A percentile compares a stretch with the other conserved stretches of the same genome.
Conservation (phyloP, 2,888 invertebrate species). For the Erynnis tages region DNA sequence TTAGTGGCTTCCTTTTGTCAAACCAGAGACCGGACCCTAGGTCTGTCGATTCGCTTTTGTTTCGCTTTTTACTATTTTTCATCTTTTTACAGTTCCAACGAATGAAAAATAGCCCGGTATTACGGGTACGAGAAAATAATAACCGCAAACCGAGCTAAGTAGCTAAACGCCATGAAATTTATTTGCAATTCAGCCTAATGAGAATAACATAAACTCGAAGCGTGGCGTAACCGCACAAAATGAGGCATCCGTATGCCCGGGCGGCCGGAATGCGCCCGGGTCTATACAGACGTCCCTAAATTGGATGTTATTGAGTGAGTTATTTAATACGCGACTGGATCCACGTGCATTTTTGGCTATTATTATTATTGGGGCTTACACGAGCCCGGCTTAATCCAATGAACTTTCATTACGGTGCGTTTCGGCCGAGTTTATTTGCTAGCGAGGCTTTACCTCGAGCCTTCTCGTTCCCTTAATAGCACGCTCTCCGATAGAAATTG, state of each 20-base stretch:
- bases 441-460: constrained; percentile 60
- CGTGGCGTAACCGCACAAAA: constrained; percentile 41
- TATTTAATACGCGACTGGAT: constrained; percentile 65
- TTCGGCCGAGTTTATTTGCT: constrained; percentile 75
- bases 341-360: constrained; percentile 80
- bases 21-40: constrained; percentile 15
- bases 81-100: background rate
- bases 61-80: constrained; percentile 17
- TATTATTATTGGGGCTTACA: constrained; percentile 71
- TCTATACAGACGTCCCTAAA: constrained; percentile 52
- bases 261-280: constrained; percentile 43
- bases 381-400: constrained; percentile 74
- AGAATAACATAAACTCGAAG: constrained; percentile 66
- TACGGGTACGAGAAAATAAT: constrained; percentile 8
- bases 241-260: constrained; percentile 48
- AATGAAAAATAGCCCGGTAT: constrained; percentile 9
- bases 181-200: constrained; percentile 57
- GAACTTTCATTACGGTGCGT: constrained; percentile 75
- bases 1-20: constrained; percentile 20
- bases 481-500: constrained; percentile 61
- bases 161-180: constrained; percentile 20
- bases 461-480: constrained; percentile 69
- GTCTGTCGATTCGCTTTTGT: constrained; percentile 27
- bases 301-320: constrained; percentile 77
- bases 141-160: constrained; percentile 5